Evolutionary conservation across 1,140 invertebrate species (phyloP).

Genomic region (Aphaenogaster ashmeadi): DNA sequence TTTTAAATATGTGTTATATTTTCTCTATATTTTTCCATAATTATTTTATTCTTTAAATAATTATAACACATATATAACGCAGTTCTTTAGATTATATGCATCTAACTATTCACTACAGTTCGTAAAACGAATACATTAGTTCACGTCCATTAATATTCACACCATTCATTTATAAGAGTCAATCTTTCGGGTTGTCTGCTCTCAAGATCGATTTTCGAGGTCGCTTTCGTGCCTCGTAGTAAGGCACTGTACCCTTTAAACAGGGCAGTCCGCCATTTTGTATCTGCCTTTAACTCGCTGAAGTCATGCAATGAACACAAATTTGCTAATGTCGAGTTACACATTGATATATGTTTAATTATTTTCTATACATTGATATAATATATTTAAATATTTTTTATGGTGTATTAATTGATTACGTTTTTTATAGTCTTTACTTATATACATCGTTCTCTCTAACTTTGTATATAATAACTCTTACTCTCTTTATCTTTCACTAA

Average conservation of each 20-base stretch:
- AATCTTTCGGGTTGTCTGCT: neutral
- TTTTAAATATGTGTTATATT: neutral
- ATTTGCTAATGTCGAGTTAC: neutral
- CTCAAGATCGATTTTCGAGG: neutral
- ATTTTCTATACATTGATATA: neutral
- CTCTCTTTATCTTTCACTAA: neutral
- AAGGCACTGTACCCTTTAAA: neutral
- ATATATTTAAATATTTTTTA: slow-evolving; percentile 12
- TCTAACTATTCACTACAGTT: neutral
- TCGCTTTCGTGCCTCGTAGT: neutral
- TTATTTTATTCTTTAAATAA: slow-evolving; percentile 16
- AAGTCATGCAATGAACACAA: neutral
- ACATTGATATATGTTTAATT: neutral
- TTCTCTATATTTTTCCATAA: neutral
- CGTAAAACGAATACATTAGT: neutral
- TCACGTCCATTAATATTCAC: neutral
- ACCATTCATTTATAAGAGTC: neutral
- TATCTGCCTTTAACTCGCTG: neutral
- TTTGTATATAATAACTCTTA: neutral
- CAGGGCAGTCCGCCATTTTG: neutral
- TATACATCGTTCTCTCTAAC: neutral
- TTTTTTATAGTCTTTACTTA: neutral
- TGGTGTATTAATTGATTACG: neutral
- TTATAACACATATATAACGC: neutral
- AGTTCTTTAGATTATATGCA: neutral